These are phyloP conservation scores for Sarcophaga subvicina DNA, from an alignment of 2,888 invertebrate species.

Conservation along the genomic window DNA sequence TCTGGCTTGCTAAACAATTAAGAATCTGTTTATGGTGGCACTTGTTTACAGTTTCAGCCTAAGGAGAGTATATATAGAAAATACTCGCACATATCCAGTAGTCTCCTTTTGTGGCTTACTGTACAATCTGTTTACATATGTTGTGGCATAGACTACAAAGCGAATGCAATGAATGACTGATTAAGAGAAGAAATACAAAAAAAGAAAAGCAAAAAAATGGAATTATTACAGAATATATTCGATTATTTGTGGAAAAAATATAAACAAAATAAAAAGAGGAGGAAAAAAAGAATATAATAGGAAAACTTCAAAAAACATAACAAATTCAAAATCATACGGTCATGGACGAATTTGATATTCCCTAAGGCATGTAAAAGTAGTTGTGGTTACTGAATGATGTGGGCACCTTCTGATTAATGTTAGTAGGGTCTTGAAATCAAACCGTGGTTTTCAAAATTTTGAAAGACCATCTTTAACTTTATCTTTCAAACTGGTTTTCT, in stretches of 20 bases:
- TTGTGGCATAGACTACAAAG: neutral
- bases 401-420: no score
- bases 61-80: no score
- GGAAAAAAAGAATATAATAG: neutral
- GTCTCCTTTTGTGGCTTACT: neutral
- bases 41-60: no score
- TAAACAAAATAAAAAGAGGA: neutral
- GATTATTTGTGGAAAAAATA: slow-evolving; percentile 3
- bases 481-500: no score
- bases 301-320: neutral
- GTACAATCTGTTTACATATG: neutral
- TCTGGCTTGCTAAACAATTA: no score
- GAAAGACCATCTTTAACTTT: no score
- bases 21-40: no score
- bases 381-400: no score
- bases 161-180: slow-evolving; percentile 14
- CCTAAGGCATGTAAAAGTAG: neutral
- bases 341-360: neutral
- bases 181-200: neutral
- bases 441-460: no score
- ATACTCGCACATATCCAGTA: no score
- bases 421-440: no score
- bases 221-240: slow-evolving; percentile 7
- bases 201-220: neutral
- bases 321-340: neutral